Evolutionary conservation across 2,113 vertebrate species (phyloP), one percentile per base, ranked within the genome.

Genomic region (Clarias batrachus): DNA sequence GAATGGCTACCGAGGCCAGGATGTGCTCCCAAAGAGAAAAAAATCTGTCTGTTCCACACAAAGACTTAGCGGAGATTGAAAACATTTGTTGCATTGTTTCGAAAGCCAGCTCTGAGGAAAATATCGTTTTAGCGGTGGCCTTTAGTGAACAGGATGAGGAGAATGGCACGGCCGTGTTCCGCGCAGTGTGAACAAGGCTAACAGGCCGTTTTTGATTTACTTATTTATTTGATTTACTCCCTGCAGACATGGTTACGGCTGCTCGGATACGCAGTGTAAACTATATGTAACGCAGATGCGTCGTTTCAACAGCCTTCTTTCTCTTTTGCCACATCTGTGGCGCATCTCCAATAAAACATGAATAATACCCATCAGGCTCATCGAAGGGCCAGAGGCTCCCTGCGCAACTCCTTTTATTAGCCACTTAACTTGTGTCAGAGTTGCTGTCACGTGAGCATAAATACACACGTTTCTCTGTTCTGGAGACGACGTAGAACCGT

Each of bases 401-500:
- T 23, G 84, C 74, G 84, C 83, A 87, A 86, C 87, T 82, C 63
- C 87, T 88, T 90, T 89, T 89, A 90, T 84, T 88, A 66, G 76
- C 56, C 65, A 66, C 84, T 87, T 85, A 88, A 88, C 76, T 83
- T 65, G 81, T 87, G 52, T 78, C 74, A 57, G 9, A 57, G 74
- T 25, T 33, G 57, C 21, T 41, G 57, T 41, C 78, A 62, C 78
- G 14, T 62, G 17, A 62, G 6, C 30, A 33, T 1, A 81, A 60
- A 62, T 30, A 57, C 52, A 23, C 7, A 59, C 9, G 19, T 62
- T 60, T 62, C 30, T 81, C 79, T 25, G 63, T 79, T 73, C 76
- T 25, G 54, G 17, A 33, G 17, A 19, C 56, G 54, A 41, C 37
- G 60, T n/a, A 68, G 23, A 81, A 21, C 25, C 21, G 65, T 27